A percentile compares a stretch with the other conserved stretches of the same genome.
phyloP scores from a whole-genome alignment of 2,113 vertebrate genomes.

The Romanogobio albipinnatus region DNA sequence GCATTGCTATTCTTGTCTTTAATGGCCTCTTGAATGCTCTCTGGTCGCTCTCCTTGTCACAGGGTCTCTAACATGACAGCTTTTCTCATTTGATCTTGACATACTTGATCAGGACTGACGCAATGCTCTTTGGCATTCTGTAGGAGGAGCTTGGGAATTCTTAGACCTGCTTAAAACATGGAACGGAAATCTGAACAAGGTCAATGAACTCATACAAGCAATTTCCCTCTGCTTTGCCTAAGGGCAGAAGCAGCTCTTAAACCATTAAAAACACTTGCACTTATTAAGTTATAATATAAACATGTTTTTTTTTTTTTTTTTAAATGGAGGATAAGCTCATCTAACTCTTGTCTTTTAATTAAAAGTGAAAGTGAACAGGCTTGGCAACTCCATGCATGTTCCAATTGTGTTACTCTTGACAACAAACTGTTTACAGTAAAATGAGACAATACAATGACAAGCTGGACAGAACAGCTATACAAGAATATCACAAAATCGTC shows the following conservation, averaged over 20 bases:
- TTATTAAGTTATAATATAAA: neutral
- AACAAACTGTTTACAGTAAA: slow-evolving; percentile 38
- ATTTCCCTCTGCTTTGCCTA: neutral
- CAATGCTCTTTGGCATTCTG: slow-evolving; percentile 53
- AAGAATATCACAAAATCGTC: neutral
- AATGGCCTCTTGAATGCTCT: slow-evolving; percentile 26
- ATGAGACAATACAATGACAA: slow-evolving; percentile 13
- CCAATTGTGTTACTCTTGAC: neutral
- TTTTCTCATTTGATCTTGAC: slow-evolving; percentile 44
- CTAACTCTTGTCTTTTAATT: neutral
- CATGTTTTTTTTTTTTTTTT: neutral
- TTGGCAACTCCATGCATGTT: neutral
- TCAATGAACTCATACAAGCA: slow-evolving; percentile 23
- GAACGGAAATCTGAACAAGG: neutral
- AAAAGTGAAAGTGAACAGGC: slow-evolving; percentile 10
- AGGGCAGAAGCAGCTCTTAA: neutral
- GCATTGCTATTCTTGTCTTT: slow-evolving; percentile 3
- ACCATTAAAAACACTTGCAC: neutral
- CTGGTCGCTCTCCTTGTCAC: neutral
- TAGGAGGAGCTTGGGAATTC: slow-evolving; percentile 17
- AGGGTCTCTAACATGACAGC: neutral
- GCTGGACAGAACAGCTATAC: neutral
- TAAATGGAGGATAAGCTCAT: neutral
- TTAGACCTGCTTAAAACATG: neutral
- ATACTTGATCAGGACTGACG: neutral